phyloP scores from a whole-genome alignment of 1,140 invertebrate genomes.

The Temnothorax nylanderi region DNA sequence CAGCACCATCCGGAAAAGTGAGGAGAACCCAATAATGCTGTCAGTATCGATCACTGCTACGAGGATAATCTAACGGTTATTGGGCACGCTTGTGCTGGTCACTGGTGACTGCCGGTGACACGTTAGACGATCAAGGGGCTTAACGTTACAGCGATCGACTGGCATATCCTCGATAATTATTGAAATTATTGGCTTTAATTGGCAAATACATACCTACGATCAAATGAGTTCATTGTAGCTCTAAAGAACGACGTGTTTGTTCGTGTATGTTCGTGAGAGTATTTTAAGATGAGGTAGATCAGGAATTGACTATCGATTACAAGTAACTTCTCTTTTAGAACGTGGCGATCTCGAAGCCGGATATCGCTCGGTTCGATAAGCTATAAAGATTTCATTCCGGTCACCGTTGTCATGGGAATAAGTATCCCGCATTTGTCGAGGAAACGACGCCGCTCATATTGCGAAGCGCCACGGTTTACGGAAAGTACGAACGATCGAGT shows the following conservation, averaged over 20 bases:
- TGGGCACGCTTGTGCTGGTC: conserved; percentile 1
- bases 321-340: background rate
- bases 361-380: conserved; percentile 54
- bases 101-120: background rate
- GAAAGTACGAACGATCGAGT: conserved; percentile 64
- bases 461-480: conserved; percentile 39
- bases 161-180: background rate
- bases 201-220: background rate
- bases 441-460: conserved; percentile 49
- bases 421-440: conserved; percentile 48
- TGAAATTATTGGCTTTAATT: background rate
- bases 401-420: conserved; percentile 56
- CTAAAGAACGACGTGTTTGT: background rate
- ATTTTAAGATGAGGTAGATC: background rate
- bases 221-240: background rate
- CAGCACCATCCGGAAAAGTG: conserved; percentile 12
- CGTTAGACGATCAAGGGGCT: conserved; percentile 4
- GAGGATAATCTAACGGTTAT: conserved; percentile 17
- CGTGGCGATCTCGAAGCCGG: background rate
- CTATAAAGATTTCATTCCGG: conserved; percentile 67
- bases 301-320: conserved; percentile 20
- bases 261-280: background rate
- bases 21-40: background rate
- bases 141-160: background rate
- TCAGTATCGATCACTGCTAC: conserved; percentile 7